A percentile compares a stretch with the other conserved stretches of the same genome.
These are phyloP conservation scores for Sinotaia quadrata DNA, from an alignment of 2,888 invertebrate genomes.

Conservation along the genomic window DNA sequence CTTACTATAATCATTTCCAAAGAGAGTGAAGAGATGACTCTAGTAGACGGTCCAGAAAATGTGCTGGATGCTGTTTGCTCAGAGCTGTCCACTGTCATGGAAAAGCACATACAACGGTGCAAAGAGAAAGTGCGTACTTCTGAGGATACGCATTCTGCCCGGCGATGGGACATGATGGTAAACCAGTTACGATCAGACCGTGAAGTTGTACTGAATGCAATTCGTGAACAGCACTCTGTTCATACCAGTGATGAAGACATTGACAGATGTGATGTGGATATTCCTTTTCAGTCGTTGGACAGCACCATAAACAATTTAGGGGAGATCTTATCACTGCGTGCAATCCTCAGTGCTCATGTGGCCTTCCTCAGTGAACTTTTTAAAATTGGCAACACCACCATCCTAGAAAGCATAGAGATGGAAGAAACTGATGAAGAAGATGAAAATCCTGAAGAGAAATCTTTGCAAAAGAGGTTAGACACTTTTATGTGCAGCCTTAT, in stretches of 20 bases:
- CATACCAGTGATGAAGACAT: constrained; percentile 32
- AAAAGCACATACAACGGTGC: constrained; percentile 43
- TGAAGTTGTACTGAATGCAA: constrained; percentile 33
- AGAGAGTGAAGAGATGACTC: constrained; percentile 46
- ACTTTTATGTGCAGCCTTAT: constrained; percentile 38
- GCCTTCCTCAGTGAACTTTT: constrained; percentile 36
- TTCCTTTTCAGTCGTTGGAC: constrained; percentile 43
- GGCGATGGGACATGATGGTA: constrained; percentile 42
- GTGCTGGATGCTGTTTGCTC: constrained; percentile 45
- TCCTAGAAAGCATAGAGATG: constrained; percentile 29
- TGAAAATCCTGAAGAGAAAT: constrained; percentile 24
- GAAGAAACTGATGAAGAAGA: constrained; percentile 31
- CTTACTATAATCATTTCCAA: constrained; percentile 42
- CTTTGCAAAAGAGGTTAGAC: constrained; percentile 34
- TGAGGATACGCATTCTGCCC: constrained; percentile 37
- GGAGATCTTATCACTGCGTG: constrained; percentile 38
- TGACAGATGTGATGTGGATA: constrained; percentile 32
- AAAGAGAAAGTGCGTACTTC: constrained; percentile 42
- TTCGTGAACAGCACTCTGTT: constrained; percentile 36
- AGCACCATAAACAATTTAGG: constrained; percentile 46
- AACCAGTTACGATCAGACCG: constrained; percentile 35
- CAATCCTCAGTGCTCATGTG: constrained; percentile 35
- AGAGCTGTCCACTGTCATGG: constrained; percentile 45
- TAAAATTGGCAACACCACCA: constrained; percentile 32
- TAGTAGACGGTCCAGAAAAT: constrained; percentile 44